Conservation (phyloP, 1,140 invertebrate species). For the Cydia splendana region DNA sequence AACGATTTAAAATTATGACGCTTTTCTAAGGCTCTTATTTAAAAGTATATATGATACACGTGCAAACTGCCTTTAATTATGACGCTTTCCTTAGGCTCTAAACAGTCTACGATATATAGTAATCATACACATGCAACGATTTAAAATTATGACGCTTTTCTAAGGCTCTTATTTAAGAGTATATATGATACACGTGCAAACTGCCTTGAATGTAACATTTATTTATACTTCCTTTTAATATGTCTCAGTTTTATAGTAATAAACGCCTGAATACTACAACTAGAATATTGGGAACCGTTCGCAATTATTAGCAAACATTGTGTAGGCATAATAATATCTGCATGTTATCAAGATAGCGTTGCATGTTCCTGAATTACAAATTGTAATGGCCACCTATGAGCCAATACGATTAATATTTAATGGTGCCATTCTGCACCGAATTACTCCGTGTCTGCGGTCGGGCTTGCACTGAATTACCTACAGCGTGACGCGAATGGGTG, state of each 20-base stretch:
- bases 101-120: too few species aligned
- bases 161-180: too few species aligned
- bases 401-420: constrained; percentile 76
- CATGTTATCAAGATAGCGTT: not conserved
- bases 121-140: too few species aligned
- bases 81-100: constrained; percentile 40
- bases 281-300: not conserved
- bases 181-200: too few species aligned
- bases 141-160: too few species aligned
- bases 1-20: too few species aligned
- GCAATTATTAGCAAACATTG: not conserved
- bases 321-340: constrained; percentile 4
- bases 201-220: too few species aligned
- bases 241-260: too few species aligned
- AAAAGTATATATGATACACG: too few species aligned
- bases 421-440: constrained; percentile 66
- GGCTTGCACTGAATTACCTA: constrained; percentile 65
- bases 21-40: too few species aligned
- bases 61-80: too few species aligned
- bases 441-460: constrained; percentile 66
- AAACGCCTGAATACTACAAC: not conserved
- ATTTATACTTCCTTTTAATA: too few species aligned
- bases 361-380: constrained; percentile 48
- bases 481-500: constrained; percentile 54
- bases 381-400: constrained; percentile 68